Evolutionary conservation across 2,888 invertebrate genomes (phyloP), one percentile per base, ranked within the genome.

Genomic region (Mantis religiosa): DNA sequence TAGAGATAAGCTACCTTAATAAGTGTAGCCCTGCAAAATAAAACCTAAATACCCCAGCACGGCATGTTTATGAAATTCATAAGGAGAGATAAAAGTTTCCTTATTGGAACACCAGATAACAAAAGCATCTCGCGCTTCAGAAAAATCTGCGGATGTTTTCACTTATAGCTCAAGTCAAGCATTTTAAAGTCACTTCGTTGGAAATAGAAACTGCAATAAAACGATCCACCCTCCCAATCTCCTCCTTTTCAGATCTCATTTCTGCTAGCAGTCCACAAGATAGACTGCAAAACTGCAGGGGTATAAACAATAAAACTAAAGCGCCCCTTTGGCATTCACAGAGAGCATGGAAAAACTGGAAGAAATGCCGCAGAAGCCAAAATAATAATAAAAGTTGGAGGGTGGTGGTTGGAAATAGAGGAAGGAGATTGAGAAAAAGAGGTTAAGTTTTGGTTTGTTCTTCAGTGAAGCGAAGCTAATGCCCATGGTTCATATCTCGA

Each of bases 311-410:
- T 82, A 34, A 87, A 87, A 82, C 87, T 82, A 82, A 87, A 87
- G 86, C 27, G 82, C 2, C 34, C 34, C 54, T 71, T 25, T 71
- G 28, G 82, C 20, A 85, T n/a, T 85, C 47, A 41, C 54, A 71
- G 54, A 71, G 54, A 71, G 54, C 54, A 82, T 41, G 87, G 82
- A 87, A 87, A 41, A 71, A 71, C 54, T 71, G 6, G 54, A 25
- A 71, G 54, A 71, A 71, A 71, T 20, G 82, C 87, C 87, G 82
- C 87, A 87, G 82, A 87, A 87, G 85, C 88, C 88, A 85, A 82
- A 85, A 88, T 88, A 88, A 85, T 81, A 87, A 87, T 83, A 89
- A 86, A 83, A 86, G 89, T 88, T 89, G 47, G 54, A 84, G 89
- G 86, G 82, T 84, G 87, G 28, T 47, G 54, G 88, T 81, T 15